phyloP scores from a whole-genome alignment of 2,888 invertebrate genomes.

The Nomada hirtipes region DNA sequence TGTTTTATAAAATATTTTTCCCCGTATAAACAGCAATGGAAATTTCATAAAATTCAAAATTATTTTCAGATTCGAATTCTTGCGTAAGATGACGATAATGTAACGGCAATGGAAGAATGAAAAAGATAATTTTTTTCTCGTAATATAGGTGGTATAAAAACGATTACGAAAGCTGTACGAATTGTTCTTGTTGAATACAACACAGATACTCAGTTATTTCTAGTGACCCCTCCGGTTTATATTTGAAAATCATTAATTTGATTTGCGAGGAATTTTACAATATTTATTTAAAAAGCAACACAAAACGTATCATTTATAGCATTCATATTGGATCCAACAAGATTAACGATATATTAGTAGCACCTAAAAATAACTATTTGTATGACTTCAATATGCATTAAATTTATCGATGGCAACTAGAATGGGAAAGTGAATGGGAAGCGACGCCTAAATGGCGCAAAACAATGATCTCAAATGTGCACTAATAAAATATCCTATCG shows the following conservation, averaged over 20 bases:
- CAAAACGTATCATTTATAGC: slow-evolving; percentile 14
- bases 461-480: slow-evolving; percentile 51
- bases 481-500: slow-evolving; percentile 55
- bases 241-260: background rate
- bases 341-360: background rate
- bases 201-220: slow-evolving; percentile 6
- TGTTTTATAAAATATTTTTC: slow-evolving; percentile 20
- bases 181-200: slow-evolving; percentile 36
- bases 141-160: slow-evolving; percentile 36
- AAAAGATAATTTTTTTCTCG: slow-evolving; percentile 6
- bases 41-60: slow-evolving; percentile 24
- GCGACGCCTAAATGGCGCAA: slow-evolving; percentile 47
- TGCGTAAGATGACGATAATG: slow-evolving; percentile 5
- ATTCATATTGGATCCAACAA: slow-evolving; percentile 40
- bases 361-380: slow-evolving; percentile 10
- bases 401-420: slow-evolving; percentile 54
- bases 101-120: slow-evolving; percentile 2
- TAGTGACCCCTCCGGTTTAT: background rate
- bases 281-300: background rate
- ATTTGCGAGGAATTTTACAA: slow-evolving; percentile 14
- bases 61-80: slow-evolving; percentile 47
- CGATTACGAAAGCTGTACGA: slow-evolving; percentile 29
- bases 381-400: slow-evolving; percentile 15
- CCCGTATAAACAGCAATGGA: background rate
- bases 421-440: slow-evolving; percentile 51